Conservation (phyloP, 2,888 invertebrate genomes). For the Amblyjoppa proteus region DNA sequence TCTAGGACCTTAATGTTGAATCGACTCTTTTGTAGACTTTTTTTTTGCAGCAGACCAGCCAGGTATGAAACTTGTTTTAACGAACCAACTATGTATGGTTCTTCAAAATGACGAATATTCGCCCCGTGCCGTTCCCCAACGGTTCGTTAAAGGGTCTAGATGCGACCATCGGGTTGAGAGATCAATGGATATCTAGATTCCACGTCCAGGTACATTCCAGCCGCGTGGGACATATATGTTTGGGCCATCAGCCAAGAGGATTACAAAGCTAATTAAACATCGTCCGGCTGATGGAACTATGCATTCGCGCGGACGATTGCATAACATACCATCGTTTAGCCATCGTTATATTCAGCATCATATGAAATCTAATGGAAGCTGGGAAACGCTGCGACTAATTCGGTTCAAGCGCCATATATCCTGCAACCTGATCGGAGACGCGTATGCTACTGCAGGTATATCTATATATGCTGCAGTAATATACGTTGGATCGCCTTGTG, state of each 20-base stretch:
- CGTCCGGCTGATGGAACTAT: background rate
- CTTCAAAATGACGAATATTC: background rate
- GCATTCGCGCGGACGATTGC: slow-evolving; percentile 1
- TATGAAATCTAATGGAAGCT: slow-evolving; percentile 9
- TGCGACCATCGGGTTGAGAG: background rate
- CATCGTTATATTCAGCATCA: background rate
- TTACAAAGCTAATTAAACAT: slow-evolving; percentile 25
- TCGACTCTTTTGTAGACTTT: background rate
- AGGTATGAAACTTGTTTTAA: background rate
- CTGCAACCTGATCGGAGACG: background rate
- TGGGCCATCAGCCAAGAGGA: background rate
- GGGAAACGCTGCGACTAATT: background rate
- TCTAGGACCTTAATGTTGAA: background rate
- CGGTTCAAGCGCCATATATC: background rate
- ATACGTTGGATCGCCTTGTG: background rate
- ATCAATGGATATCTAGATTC: background rate
- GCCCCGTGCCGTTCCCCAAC: background rate
- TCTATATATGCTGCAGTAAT: slow-evolving; percentile 1
- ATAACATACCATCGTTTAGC: slow-evolving; percentile 12
- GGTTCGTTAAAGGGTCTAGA: background rate
- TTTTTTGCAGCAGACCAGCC: background rate
- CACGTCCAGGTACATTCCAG: background rate
- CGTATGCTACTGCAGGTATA: background rate
- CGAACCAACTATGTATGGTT: background rate
- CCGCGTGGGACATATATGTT: background rate